Conservation (phyloP, 1,140 invertebrate species). For the Vanessa tameamea region DNA sequence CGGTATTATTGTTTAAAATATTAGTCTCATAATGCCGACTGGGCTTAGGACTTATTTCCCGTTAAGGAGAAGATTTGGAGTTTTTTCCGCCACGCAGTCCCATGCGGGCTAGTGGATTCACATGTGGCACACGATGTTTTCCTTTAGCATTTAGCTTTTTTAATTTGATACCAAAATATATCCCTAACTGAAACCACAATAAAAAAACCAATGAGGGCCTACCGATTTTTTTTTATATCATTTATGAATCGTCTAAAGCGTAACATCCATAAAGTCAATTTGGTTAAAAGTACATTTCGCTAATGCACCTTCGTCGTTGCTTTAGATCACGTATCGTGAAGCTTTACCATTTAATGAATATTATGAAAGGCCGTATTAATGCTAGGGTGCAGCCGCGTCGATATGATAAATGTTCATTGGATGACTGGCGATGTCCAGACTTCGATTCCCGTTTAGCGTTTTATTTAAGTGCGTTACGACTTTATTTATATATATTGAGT, state of each 20-base stretch:
- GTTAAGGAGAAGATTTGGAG: too few species aligned
- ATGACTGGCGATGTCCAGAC: slow-evolving; percentile 62
- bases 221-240: slow-evolving; percentile 5
- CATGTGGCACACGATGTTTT: too few species aligned
- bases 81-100: too few species aligned
- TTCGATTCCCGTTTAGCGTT: slow-evolving; percentile 63
- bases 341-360: slow-evolving; percentile 75
- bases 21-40: too few species aligned
- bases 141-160: background rate
- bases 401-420: slow-evolving; percentile 68
- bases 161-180: background rate
- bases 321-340: slow-evolving; percentile 58
- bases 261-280: slow-evolving; percentile 30
- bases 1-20: too few species aligned
- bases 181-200: background rate
- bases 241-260: slow-evolving; percentile 19
- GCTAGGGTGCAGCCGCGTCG: slow-evolving; percentile 65
- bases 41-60: too few species aligned
- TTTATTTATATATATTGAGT: slow-evolving; percentile 4
- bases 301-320: slow-evolving; percentile 38
- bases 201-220: background rate
- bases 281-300: slow-evolving; percentile 35
- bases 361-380: slow-evolving; percentile 72
- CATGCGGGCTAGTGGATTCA: too few species aligned
- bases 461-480: slow-evolving; percentile 45